phyloP scores from a whole-genome alignment of 1,140 invertebrate genomes.

The Pseudomyrmex sp. region DNA sequence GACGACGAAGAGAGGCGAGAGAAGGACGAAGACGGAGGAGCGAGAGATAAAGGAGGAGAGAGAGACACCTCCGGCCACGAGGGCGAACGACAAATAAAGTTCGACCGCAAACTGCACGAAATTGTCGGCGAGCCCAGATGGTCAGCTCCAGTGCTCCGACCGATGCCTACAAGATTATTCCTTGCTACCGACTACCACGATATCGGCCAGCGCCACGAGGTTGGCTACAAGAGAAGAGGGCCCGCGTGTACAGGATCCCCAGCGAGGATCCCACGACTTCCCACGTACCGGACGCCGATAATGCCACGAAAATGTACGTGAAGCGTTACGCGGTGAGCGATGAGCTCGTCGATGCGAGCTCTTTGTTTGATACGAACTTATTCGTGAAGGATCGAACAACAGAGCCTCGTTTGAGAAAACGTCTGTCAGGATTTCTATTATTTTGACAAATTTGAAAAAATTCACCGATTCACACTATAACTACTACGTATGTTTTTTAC shows the following conservation, averaged over 20 bases:
- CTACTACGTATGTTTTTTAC: no score
- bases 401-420: background rate
- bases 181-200: slow-evolving; percentile 74
- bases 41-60: slow-evolving; percentile 27
- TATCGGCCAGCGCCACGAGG: slow-evolving; percentile 53
- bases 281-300: slow-evolving; percentile 78
- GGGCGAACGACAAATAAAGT: slow-evolving; percentile 80
- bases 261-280: slow-evolving; percentile 75
- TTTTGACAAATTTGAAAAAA: background rate
- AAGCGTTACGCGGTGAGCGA: slow-evolving; percentile 34
- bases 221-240: slow-evolving; percentile 60
- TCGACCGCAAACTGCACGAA: slow-evolving; percentile 81
- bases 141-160: slow-evolving; percentile 69
- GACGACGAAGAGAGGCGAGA: no score
- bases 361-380: background rate
- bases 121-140: slow-evolving; percentile 79
- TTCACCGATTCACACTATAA: background rate
- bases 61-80: slow-evolving; percentile 71
- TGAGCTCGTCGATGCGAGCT: slow-evolving; percentile 11
- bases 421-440: background rate
- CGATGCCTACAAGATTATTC: slow-evolving; percentile 75
- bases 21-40: background rate
- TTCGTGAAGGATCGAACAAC: slow-evolving; percentile 24
- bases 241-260: slow-evolving; percentile 32
- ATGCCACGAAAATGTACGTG: slow-evolving; percentile 72